Base-by-base conservation (phyloP, 2,888 invertebrate species). In the Chymomyza fuscimana region DNA sequence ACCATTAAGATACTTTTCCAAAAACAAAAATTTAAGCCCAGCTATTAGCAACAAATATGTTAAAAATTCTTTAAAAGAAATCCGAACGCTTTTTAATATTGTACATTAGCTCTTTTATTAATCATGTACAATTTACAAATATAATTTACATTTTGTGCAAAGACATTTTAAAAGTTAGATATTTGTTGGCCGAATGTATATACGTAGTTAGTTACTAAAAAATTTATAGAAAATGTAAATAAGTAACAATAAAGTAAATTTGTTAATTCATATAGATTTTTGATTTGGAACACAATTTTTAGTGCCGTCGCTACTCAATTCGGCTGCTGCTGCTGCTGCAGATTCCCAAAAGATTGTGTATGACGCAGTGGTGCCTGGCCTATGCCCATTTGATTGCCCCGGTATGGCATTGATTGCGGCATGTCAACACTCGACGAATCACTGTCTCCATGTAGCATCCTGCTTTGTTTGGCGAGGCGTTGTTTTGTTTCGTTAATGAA, bases 401-500 rank as follows among this genome's bases (percentile, higher is more conserved):
- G 1, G 16, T 7, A 22, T 5, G 4, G 32, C 36, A 0, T 16
- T 12, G 5, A 15, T 6, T n/a, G 5, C 9, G 16, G 12, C 25
- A 25, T 25, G 12, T 29, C 12, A 9, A 5, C 36, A 10, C 25
- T 25, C n/a, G 36, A 36, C n/a, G 16, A 22, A 29, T 36, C 29
- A 32, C 19, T 16, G n/a, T 54, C 25, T 2, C 32, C 52, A n/a
- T 54, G 52, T 1, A 80, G 69, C 3, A 25, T 54, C 32, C 32
- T 68, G 62, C 67, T 76, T 58, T 87, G 83, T 2, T 80, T 68
- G 25, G 80, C 70, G 10, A 90, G 50, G 3, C 89, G 89, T 19
- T 73, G 73, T 1, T 82, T 79, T 19, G 89, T 80, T 29, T 56
- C 65, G 12, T 74, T 73, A 70, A 90, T 67, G 54, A 61, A 59